These are phyloP conservation scores for Ellobium chinense DNA, from an alignment of 2,888 invertebrate genomes.

Conservation along the genomic window DNA sequence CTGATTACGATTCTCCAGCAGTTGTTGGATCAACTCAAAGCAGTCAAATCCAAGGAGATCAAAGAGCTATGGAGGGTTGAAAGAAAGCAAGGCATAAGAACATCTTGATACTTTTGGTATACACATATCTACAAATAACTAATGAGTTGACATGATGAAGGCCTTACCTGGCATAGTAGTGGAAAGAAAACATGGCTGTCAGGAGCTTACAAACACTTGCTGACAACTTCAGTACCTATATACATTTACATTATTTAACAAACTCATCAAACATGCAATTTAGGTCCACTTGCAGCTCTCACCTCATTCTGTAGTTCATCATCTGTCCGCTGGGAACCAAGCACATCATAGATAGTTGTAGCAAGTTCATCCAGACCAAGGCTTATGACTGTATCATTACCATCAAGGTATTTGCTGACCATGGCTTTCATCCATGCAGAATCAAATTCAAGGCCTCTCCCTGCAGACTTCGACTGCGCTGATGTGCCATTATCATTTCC, in stretches of 20 bases:
- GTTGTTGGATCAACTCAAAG: constrained; percentile 86
- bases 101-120: too few relatives aligned
- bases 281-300: constrained; percentile 35
- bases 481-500: not conserved
- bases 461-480: not conserved
- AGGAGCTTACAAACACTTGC: too few relatives aligned
- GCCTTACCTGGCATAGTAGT: too few relatives aligned
- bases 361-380: constrained; percentile 69
- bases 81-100: constrained; percentile 10
- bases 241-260: too few relatives aligned
- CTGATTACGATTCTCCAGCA: constrained; percentile 84
- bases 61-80: constrained; percentile 82
- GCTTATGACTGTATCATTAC: constrained; percentile 60
- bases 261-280: too few relatives aligned
- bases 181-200: too few relatives aligned
- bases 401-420: constrained; percentile 60
- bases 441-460: constrained; percentile 48
- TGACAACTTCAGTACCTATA: too few relatives aligned
- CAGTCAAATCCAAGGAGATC: constrained; percentile 93
- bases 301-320: constrained; percentile 77
- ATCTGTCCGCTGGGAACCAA: constrained; percentile 70
- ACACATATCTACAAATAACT: too few relatives aligned
- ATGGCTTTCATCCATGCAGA: constrained; percentile 61
- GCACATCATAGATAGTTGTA: constrained; percentile 74
- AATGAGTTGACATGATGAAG: too few relatives aligned